phyloP scores from a whole-genome alignment of 2,888 invertebrate genomes.

The Nowickia ferox region DNA sequence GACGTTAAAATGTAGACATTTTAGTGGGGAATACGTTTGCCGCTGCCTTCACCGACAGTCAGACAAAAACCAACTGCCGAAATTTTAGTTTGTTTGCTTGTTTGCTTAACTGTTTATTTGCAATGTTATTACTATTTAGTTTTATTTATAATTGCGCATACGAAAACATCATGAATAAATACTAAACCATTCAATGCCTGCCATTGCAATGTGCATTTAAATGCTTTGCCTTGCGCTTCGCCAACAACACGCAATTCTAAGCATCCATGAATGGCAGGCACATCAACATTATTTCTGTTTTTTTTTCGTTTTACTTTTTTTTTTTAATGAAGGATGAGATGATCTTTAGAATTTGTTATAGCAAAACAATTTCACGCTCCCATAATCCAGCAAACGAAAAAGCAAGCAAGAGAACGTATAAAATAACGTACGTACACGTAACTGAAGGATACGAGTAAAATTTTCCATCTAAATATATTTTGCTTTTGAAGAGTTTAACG shows the following conservation, averaged over 20 bases:
- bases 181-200: constrained; percentile 26
- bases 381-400: constrained; percentile 67
- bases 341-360: constrained; percentile 70
- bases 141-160: constrained; percentile 17
- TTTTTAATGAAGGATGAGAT: constrained; percentile 48
- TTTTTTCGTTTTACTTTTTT: not conserved
- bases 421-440: constrained; percentile 53
- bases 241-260: constrained; percentile 21
- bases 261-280: constrained; percentile 40
- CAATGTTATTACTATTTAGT: constrained; percentile 41
- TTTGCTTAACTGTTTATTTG: constrained; percentile 28
- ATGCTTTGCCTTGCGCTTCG: constrained; percentile 5
- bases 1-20: constrained; percentile 5
- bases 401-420: constrained; percentile 14
- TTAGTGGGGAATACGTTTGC: not conserved
- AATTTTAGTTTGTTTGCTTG: constrained; percentile 6
- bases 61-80: constrained; percentile 14
- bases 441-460: constrained; percentile 64
- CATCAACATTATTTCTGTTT: constrained; percentile 34
- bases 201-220: constrained; percentile 12
- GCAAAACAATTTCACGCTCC: constrained; percentile 73
- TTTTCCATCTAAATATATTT: constrained; percentile 45
- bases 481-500: constrained; percentile 25
- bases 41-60: not conserved
- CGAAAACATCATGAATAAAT: constrained; percentile 28